Conservation (phyloP, 2,888 invertebrate genomes). For the Mythimna loreyi region DNA sequence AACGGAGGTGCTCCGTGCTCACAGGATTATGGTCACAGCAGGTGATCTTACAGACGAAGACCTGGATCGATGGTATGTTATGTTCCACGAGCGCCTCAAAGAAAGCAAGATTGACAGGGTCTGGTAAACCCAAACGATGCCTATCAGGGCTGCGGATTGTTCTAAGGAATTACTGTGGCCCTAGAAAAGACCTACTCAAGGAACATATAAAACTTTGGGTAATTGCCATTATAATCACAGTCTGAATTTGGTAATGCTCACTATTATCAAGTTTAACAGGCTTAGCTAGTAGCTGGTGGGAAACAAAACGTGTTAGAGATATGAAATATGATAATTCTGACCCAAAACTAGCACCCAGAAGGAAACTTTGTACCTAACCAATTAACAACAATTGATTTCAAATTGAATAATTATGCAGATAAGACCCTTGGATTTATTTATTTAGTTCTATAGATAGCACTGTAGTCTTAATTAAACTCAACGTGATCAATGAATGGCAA, state of each 20-base stretch:
- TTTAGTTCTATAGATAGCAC: slow-evolving; percentile 19
- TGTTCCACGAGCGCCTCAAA: too few species aligned
- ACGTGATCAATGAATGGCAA: slow-evolving; percentile 34
- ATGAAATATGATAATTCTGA: slow-evolving; percentile 34
- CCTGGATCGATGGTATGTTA: too few species aligned
- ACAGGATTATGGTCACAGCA: too few species aligned
- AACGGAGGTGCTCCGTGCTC: too few species aligned
- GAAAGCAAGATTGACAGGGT: too few species aligned
- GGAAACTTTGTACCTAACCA: slow-evolving; percentile 15
- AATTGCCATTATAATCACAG: not conserved
- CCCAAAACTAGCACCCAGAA: slow-evolving; percentile 16
- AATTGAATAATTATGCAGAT: slow-evolving; percentile 54
- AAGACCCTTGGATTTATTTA: slow-evolving; percentile 25
- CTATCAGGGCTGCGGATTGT: too few species aligned
- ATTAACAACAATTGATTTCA: slow-evolving; percentile 28
- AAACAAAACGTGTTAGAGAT: not conserved
- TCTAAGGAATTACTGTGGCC: too few species aligned
- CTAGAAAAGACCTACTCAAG: too few species aligned
- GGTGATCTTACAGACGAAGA: too few species aligned
- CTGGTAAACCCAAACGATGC: too few species aligned
- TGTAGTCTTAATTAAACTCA: slow-evolving; percentile 26
- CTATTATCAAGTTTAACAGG: not conserved
- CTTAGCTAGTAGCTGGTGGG: too few species aligned
- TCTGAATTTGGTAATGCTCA: not conserved
- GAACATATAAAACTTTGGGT: too few species aligned